Evolutionary conservation across 1,140 invertebrate species (phyloP).

Genomic region (Cyrtorhinus lividipennis): DNA sequence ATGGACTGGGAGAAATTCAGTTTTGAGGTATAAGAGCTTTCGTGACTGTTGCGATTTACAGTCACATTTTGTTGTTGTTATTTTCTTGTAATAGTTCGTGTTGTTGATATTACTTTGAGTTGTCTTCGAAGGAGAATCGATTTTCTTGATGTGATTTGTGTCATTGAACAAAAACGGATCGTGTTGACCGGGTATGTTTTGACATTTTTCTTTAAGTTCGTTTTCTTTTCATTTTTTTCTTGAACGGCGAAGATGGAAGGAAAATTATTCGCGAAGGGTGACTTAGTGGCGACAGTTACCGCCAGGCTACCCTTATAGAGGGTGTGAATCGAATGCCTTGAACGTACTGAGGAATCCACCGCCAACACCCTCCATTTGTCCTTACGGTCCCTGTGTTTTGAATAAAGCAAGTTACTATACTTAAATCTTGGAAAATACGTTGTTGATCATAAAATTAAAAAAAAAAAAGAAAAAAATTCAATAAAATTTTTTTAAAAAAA

Average conservation of each 20-base stretch:
- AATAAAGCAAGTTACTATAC: not conserved
- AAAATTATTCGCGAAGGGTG: no score
- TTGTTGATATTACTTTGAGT: no score
- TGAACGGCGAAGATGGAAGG: no score
- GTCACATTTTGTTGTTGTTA: not conserved
- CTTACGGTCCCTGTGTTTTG: not conserved
- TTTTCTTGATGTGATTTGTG: not conserved
- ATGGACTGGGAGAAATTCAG: conserved; percentile 18
- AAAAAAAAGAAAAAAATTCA: not conserved
- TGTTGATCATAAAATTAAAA: not conserved
- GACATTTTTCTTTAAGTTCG: no score
- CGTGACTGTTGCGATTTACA: not conserved
- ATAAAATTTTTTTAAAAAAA: not conserved
- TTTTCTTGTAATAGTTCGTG: no score
- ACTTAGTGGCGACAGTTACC: no score
- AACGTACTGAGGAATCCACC: no score
- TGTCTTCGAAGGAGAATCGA: not conserved
- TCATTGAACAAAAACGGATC: not conserved
- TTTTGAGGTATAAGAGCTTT: conserved; percentile 3
- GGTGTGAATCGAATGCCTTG: no score
- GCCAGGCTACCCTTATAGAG: no score
- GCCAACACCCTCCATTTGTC: no score
- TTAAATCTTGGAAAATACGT: not conserved
- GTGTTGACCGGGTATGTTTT: no score
- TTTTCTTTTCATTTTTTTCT: no score